Evolutionary conservation across 1,140 invertebrate species (phyloP).

Genomic region (Dermatophagoides farinae): DNA sequence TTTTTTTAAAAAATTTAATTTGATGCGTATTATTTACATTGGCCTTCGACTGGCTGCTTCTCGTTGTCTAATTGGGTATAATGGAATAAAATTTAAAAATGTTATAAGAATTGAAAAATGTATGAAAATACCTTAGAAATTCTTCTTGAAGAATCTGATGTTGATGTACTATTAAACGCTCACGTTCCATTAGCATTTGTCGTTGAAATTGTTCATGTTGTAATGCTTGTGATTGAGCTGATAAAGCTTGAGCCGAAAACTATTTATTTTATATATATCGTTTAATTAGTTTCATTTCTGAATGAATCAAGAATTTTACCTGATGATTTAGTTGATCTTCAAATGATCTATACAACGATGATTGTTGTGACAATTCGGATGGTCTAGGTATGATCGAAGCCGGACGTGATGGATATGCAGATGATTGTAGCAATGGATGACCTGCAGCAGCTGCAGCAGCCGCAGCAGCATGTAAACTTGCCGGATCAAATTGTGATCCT

Average conservation of each 20-base stretch:
- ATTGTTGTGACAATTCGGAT: constrained; percentile 30
- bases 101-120: too few species aligned
- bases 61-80: neutral
- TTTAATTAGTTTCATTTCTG: neutral
- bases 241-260: neutral
- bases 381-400: constrained; percentile 50
- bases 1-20: too few species aligned
- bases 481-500: constrained; percentile 30
- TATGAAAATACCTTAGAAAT: constrained; percentile 39
- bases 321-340: constrained; percentile 36
- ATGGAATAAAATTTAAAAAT: neutral
- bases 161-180: constrained; percentile 34
- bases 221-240: constrained; percentile 37
- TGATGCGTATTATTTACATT: neutral
- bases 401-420: constrained; percentile 40
- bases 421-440: constrained; percentile 16
- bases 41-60: neutral
- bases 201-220: constrained; percentile 60
- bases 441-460: constrained; percentile 19
- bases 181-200: constrained; percentile 52
- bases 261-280: neutral
- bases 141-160: constrained; percentile 52
- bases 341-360: neutral
- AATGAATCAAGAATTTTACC: constrained; percentile 26
- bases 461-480: constrained; percentile 21